phyloP scores from a whole-genome alignment of 2,113 vertebrate species.

The Pterocles gutturalis region DNA sequence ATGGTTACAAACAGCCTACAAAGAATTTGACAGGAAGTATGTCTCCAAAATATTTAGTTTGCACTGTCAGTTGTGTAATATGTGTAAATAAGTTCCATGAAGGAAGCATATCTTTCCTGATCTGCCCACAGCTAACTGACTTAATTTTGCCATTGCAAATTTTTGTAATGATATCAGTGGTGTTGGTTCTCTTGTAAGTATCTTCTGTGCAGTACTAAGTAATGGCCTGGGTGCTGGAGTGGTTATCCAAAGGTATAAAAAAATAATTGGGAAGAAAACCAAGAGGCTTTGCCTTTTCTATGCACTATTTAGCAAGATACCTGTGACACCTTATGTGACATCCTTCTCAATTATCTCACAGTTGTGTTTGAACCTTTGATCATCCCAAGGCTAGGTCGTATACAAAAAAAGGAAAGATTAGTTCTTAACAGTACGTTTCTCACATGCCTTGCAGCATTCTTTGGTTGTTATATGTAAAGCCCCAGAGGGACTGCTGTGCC shows the following conservation, averaged over 20 bases:
- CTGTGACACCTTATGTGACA: neutral
- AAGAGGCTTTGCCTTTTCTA: neutral
- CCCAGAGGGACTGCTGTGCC: accelerated
- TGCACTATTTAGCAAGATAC: neutral
- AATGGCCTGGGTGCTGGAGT: neutral
- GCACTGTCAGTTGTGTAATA: neutral
- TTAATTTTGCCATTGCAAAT: neutral
- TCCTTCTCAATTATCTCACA: neutral
- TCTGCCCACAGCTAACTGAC: neutral
- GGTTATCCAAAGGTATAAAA: neutral
- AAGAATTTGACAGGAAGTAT: slow-evolving; percentile 88
- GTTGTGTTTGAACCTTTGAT: neutral
- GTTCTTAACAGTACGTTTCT: neutral
- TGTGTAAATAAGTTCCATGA: neutral
- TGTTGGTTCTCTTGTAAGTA: neutral
- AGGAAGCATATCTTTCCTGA: neutral
- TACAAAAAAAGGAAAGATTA: neutral
- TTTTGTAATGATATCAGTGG: neutral
- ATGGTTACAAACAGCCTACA: slow-evolving; percentile 85
- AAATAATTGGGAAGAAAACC: neutral
- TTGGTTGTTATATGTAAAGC: neutral
- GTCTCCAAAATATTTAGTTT: slow-evolving; percentile 18
- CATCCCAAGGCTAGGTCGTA: neutral
- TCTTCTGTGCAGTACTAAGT: neutral
- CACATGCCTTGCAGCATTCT: neutral